Percentiles rank a stretch among this genome's conserved stretches.
These are phyloP conservation scores for Anguilla megastoma DNA, from an alignment of 2,797 vertebrate genomes.

Conservation along the genomic window DNA sequence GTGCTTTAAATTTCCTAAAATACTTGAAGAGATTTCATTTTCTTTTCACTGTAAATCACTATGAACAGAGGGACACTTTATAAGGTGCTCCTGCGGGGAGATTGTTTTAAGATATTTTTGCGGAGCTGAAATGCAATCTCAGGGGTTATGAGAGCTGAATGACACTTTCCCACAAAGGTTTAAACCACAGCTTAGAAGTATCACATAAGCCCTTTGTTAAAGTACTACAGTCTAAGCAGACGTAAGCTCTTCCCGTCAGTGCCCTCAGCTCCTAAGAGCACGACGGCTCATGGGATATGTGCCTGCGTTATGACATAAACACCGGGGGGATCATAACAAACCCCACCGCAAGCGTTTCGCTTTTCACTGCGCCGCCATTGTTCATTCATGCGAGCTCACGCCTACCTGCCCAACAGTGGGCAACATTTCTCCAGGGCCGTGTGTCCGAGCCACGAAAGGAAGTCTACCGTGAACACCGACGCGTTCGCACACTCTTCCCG, in stretches of 20 bases:
- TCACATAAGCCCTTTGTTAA: neutral
- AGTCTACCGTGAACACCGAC: neutral
- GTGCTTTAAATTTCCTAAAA: conserved; percentile 6
- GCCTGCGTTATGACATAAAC: neutral
- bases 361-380: neutral
- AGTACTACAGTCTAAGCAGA: neutral
- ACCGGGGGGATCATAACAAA: neutral
- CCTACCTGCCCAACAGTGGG: neutral
- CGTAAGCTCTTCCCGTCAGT: neutral
- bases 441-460: neutral
- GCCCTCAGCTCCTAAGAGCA: neutral
- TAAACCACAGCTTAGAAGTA: neutral
- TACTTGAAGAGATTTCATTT: neutral
- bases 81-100: neutral
- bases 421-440: neutral
- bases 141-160: neutral
- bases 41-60: neutral
- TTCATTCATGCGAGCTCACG: neutral
- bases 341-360: neutral
- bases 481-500: neutral
- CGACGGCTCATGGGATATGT: neutral
- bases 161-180: neutral
- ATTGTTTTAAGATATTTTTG: conserved; percentile 5
- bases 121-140: neutral
- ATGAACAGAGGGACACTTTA: neutral